Conservation (phyloP, 2,888 invertebrate species). For the Tachina grossa region DNA sequence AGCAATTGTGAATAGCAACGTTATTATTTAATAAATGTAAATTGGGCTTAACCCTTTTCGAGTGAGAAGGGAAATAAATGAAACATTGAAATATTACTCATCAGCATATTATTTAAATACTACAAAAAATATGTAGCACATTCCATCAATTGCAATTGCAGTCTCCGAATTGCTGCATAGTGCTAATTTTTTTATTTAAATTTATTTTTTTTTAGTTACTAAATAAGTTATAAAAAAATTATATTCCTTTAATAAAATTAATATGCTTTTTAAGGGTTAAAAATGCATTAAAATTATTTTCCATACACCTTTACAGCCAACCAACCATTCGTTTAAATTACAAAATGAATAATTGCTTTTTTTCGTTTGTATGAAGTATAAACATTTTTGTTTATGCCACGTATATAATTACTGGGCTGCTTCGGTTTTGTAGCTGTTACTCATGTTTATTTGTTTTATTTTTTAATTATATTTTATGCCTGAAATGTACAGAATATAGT, state of each 20-base stretch:
- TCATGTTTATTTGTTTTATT: constrained; percentile 55
- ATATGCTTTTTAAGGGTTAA: constrained; percentile 24
- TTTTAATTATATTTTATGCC: constrained; percentile 69
- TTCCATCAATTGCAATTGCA: too few species aligned
- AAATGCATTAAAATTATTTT: constrained; percentile 13
- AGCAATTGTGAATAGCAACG: constrained; percentile 5
- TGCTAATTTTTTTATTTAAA: too few species aligned
- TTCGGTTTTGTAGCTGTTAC: constrained; percentile 14
- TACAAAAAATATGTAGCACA: too few species aligned
- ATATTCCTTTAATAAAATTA: too few species aligned
- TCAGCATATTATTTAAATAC: too few species aligned
- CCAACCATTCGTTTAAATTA: not conserved
- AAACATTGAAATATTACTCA: not conserved
- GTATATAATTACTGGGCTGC: constrained; percentile 34
- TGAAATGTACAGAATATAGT: constrained; percentile 55
- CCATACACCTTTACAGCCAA: not conserved
- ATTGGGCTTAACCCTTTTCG: constrained; percentile 9
- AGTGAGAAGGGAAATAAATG: not conserved
- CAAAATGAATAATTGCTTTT: constrained; percentile 2
- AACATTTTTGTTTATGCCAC: constrained; percentile 21
- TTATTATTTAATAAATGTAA: too few species aligned
- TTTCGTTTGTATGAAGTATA: not conserved
- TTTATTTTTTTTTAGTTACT: too few species aligned
- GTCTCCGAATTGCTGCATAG: too few species aligned
- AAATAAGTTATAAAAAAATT: too few species aligned